Evolutionary conservation across 2,797 vertebrate species (phyloP), one percentile per base, ranked within the genome.

Genomic region (Leucoraja ocellata): DNA sequence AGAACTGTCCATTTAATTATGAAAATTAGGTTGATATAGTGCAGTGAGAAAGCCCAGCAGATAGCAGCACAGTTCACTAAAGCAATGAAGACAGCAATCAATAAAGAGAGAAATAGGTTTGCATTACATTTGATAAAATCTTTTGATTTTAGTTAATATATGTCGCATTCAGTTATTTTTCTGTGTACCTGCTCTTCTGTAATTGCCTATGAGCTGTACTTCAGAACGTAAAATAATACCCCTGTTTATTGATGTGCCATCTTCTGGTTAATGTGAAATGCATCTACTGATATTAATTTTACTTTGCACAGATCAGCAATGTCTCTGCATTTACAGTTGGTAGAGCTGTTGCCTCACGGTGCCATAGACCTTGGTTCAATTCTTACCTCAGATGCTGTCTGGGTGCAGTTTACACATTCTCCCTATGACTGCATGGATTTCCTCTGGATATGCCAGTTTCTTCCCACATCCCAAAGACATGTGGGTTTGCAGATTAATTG

Each of bases 181-280:
- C 61, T 88, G n/a, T 32, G n/a, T n/a, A 68, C 32, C 63, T 68
- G 61, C 32, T 68, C 65, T n/a, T 88, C 61, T 21, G n/a, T 21
- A 8, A 68, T 8, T 65, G 61, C 28, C 61, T 88, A 18, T 68
- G 84, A 88, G 18, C 39, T 65, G 6, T 10, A 1, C 0, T 21
- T 88, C 84, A 65, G 61, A 36, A 88, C 32, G 63, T 32, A 32
- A 88, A 21, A 21, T 16, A 32, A 16, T 32, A 88, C 61, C 28
- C 16, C 13, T 68, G 18, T 68, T 68, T 88, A 36, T 68, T 68
- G 61, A 68, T 88, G 32, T 88, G 68, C n/a, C 84, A 88, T 18
- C 84, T 88, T 88, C 84, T 88, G 63, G 84, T 21, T 36, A 68
- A 88, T n/a, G 68, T 88, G 84, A 88, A 68, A 32, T 88, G 61